Conservation (phyloP, 2,113 vertebrate genomes). For the Ophthalmotilapia sp. region DNA sequence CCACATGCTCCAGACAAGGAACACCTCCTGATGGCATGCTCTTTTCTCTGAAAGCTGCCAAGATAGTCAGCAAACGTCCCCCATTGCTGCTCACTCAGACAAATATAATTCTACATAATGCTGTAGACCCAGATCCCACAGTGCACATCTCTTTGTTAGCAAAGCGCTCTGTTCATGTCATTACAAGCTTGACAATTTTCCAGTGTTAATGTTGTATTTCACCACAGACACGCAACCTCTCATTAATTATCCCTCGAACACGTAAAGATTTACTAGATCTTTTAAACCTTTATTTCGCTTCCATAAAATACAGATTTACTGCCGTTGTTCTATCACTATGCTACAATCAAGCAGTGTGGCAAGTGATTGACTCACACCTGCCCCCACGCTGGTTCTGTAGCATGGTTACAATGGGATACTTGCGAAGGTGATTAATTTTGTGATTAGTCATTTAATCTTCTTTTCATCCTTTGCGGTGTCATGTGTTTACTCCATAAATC, state of each 20-base stretch:
- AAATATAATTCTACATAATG: slow-evolving; percentile 28
- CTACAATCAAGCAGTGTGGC: background rate
- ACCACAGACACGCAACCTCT: background rate
- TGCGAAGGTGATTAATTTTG: background rate
- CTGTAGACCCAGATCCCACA: slow-evolving; percentile 32
- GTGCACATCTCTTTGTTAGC: slow-evolving; percentile 17
- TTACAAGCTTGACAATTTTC: background rate
- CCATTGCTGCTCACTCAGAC: slow-evolving; percentile 39
- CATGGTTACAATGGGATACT: background rate
- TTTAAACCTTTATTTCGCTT: background rate
- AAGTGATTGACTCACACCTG: background rate
- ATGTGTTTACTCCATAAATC: background rate
- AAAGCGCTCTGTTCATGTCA: background rate
- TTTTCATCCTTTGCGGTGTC: background rate
- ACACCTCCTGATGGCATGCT: slow-evolving; percentile 35
- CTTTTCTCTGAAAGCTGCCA: slow-evolving; percentile 39
- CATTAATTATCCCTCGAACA: background rate
- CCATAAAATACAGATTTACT: background rate
- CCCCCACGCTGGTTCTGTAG: background rate
- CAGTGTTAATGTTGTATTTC: background rate
- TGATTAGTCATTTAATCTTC: background rate
- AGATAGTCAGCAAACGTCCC: slow-evolving; percentile 24
- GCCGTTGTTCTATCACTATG: background rate
- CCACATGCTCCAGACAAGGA: slow-evolving; percentile 35
- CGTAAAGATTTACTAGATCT: background rate